Evolutionary conservation across 2,113 vertebrate genomes (phyloP).

Genomic region (Cyanistes caeruleus): DNA sequence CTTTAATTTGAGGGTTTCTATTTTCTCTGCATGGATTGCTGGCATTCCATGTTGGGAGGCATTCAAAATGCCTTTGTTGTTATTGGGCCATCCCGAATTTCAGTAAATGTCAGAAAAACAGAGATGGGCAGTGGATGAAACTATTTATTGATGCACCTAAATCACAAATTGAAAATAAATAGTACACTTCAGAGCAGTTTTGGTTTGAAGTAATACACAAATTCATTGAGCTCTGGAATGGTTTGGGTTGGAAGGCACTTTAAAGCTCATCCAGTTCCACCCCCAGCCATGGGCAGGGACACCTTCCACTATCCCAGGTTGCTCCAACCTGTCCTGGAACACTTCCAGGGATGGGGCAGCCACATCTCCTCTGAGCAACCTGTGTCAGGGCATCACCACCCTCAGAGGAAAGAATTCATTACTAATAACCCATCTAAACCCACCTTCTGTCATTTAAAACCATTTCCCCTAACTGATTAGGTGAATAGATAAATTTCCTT

Average conservation of each 20-base stretch:
- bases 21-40: background rate
- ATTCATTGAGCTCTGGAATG: rapidly evolving
- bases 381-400: background rate
- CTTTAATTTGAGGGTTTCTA: background rate
- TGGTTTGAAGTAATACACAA: background rate
- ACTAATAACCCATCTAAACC: background rate
- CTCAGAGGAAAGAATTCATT: background rate
- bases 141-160: background rate
- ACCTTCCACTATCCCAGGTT: background rate
- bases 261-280: background rate
- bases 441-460: background rate
- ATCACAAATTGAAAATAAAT: background rate
- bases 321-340: background rate
- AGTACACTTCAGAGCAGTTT: background rate
- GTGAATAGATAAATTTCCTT: background rate
- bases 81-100: background rate
- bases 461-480: background rate
- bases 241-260: background rate
- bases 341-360: background rate
- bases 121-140: background rate
- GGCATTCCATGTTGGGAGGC: background rate
- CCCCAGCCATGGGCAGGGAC: background rate
- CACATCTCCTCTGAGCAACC: background rate
- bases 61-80: background rate
- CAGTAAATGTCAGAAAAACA: background rate